Base-by-base conservation (phyloP, 2,888 invertebrate genomes). In the Metalampra italica region DNA sequence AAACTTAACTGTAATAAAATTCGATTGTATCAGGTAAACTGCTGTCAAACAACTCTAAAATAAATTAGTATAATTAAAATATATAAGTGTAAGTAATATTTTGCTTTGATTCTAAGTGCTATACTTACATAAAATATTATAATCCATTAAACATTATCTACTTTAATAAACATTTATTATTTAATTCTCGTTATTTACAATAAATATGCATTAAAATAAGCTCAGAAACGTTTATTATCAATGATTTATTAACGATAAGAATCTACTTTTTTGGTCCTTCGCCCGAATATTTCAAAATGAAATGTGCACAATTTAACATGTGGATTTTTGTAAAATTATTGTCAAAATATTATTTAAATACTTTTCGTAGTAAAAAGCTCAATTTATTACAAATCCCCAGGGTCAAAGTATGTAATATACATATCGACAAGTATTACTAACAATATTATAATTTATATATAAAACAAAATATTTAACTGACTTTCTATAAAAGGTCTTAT, bases 211-310 rank as follows among this genome's bases (percentile, higher is more conserved):
- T 13, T 36, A 15, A 45, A 38, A 43, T 64, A 72, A 71, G 71
- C 71, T 70, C 68, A 52, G 48, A 49, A 45, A 43, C 29, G 55
- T 22, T 57, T 49, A 54, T 59, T 43, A 55, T 55, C 44, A 56
- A 43, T 52, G 50, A 52, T 45, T 49, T 49, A 60, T 57, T 41
- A 47, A 47, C 41, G n/a, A 49, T 44, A 60, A 46, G 47, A 57
- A 51, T 47, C 62, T 66, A 64, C 45, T 45, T 41, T 14, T 55
- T 76, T 77, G 76, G 76, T 77, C 75, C 75, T 55, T 63, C 38
- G 54, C 50, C 52, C 54, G 62, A 64, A 59, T 30, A 13, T 30
- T 14, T 38, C 38, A 45, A 43, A 47, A 32, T 14, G 55, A 58
- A 60, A 55, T 42, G 62, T 68, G 63, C 61, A 53, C 39, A 48